These are phyloP conservation scores for Australoheros facetus DNA, from an alignment of 2,797 vertebrate species.

Conservation along the genomic window DNA sequence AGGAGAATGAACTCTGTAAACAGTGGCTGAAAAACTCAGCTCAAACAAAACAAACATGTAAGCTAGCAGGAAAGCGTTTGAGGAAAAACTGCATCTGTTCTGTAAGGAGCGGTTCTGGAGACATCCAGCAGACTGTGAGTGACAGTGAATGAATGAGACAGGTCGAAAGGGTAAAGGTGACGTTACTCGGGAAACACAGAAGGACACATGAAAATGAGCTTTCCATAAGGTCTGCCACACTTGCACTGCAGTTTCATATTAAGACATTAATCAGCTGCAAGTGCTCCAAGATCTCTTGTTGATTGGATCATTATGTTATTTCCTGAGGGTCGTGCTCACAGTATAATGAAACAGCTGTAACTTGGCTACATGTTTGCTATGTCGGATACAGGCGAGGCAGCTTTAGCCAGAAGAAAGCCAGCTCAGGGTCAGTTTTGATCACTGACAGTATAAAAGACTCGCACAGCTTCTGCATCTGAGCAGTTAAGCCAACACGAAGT, in stretches of 20 bases:
- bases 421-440: neutral
- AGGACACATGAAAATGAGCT: neutral
- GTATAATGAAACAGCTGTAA: rapidly evolving
- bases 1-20: neutral
- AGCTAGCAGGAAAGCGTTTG: too few relatives aligned
- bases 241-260: neutral
- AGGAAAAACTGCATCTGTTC: too few relatives aligned
- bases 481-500: neutral
- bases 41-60: too few relatives aligned
- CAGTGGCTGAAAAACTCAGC: neutral
- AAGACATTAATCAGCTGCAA: neutral
- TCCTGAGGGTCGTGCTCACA: neutral
- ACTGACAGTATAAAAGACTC: neutral
- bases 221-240: too few relatives aligned
- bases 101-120: too few relatives aligned
- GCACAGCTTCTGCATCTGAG: neutral
- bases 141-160: too few relatives aligned
- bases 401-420: too few relatives aligned
- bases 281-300: neutral
- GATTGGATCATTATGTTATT: neutral
- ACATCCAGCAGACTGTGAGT: neutral
- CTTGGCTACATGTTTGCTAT: neutral
- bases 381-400: too few relatives aligned
- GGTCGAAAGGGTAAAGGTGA: rapidly evolving
- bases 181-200: rapidly evolving